Evolutionary conservation across 2,797 vertebrate species (phyloP).

Genomic region (Xiphorhynchus erythropygius): DNA sequence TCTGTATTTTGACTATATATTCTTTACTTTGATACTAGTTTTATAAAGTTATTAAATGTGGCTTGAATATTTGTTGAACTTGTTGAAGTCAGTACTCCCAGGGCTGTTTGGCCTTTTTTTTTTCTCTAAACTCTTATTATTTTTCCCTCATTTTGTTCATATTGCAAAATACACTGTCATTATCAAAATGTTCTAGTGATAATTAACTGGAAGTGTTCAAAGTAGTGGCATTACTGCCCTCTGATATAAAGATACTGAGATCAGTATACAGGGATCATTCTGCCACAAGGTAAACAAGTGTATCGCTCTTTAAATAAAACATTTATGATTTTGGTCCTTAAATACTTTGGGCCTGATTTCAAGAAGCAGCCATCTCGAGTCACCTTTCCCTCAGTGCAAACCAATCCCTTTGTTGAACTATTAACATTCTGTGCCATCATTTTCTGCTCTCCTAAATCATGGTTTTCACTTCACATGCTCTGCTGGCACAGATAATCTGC

Average conservation of each 20-base stretch:
- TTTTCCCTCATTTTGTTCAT: slow-evolving; percentile 15
- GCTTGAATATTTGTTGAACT: slow-evolving; percentile 62
- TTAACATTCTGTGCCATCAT: not conserved
- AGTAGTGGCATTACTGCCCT: slow-evolving; percentile 15
- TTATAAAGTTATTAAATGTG: slow-evolving; percentile 74
- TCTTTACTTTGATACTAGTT: slow-evolving; percentile 74
- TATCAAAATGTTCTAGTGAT: slow-evolving; percentile 12
- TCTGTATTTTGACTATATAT: slow-evolving; percentile 71
- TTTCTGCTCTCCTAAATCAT: slow-evolving; percentile 2
- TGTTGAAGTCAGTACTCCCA: slow-evolving; percentile 52
- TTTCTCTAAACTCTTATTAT: not conserved
- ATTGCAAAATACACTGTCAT: not conserved
- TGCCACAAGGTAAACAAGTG: not conserved
- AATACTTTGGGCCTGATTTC: slow-evolving; percentile 53
- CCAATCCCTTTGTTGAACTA: not conserved
- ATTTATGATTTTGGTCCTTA: slow-evolving; percentile 18
- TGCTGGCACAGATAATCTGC: not conserved
- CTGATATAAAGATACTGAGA: not conserved
- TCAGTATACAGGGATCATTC: not conserved
- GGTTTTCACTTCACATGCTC: not conserved
- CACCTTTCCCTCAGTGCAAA: not conserved
- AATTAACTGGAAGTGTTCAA: slow-evolving; percentile 38
- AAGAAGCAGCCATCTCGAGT: slow-evolving; percentile 4
- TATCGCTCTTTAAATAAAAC: slow-evolving; percentile 59
- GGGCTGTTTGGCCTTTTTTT: not conserved